A percentile compares a stretch with the other conserved stretches of the same genome.
Evolutionary conservation across 2,113 vertebrate genomes (phyloP).

Genomic region (Thymallus thymallus): DNA sequence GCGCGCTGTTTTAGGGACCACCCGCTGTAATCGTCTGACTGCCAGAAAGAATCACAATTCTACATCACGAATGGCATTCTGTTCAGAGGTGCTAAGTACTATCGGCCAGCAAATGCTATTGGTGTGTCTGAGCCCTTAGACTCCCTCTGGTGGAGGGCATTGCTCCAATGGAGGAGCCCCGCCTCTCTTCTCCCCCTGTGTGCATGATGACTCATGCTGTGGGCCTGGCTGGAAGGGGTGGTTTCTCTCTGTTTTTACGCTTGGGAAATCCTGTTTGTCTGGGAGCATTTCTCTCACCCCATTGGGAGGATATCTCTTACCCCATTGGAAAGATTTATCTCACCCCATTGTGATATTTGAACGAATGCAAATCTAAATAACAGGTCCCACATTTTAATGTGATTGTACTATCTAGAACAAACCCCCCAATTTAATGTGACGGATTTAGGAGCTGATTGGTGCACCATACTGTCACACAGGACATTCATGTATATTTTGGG

Average conservation of each 20-base stretch:
- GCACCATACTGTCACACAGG: not conserved
- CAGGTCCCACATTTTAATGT: constrained; percentile 23
- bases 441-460: not conserved
- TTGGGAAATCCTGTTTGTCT: constrained; percentile 20
- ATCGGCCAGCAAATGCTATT: no score
- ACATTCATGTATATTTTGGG: not conserved
- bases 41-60: no score
- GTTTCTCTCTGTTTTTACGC: constrained; percentile 16
- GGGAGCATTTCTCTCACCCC: constrained; percentile 37
- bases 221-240: not conserved
- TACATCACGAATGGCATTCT: no score
- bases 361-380: constrained; percentile 1
- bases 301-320: constrained; percentile 25
- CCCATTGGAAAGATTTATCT: constrained; percentile 24
- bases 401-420: constrained; percentile 20
- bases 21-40: no score
- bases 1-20: no score
- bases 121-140: no score
- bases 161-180: constrained; percentile 17
- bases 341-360: constrained; percentile 3
- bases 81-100: not conserved
- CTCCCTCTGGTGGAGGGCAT: constrained; percentile 33
- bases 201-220: constrained; percentile 36
- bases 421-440: not conserved
- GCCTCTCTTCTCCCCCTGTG: not conserved